Base-by-base conservation (phyloP, 2,113 vertebrate genomes). In the Anser cygnoides region DNA sequence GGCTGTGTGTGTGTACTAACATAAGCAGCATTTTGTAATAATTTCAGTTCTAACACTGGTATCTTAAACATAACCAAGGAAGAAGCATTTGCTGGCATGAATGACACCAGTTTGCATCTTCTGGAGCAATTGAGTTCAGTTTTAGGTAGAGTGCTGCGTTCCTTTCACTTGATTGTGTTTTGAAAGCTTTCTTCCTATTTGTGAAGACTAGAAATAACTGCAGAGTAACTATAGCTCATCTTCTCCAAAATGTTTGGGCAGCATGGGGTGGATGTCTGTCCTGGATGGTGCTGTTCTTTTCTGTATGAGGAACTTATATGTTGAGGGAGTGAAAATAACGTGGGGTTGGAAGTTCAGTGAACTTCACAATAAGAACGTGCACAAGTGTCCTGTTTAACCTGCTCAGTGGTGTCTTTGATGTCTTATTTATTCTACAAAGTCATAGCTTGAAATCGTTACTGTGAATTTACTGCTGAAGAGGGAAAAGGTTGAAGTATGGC, bases 391-490 rank as follows among this genome's bases (percentile, higher is more conserved):
- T 86, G n/a, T 77, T 71, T 87, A 61, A 79, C 73, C 11, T 65
- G 65, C 73, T 87, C 28, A 0, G 0, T 31, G 33, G 37, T n/a
- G 19, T 72, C 49, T 70, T 74, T 55, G 82, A 37, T 37, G 2
- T 66, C 44, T 39, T 87, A 58, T 54, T 68, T 87, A 22, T 49
- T 92, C 46, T 81, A 65, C 65, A 90, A 62, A 92, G 35, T 44
- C 50, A 55, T 87, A 0, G 0, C 44, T 79, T 84, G 75, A 82
- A 94, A 66, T 75, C 72, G 67, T 39, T 1, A 1, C 22, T 80
- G 50, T 83, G 74, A 87, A 85, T 96, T 96, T 95, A 71, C 41
- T 80, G 77, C 81, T 93, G 70, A 84, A 78, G 37, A 49, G 76
- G 25, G 72, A 74, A 46, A 65, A 90, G 25, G 23, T 22, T 73